These are phyloP conservation scores for Xenus cinereus DNA, from an alignment of 2,113 vertebrate genomes.

Conservation along the genomic window DNA sequence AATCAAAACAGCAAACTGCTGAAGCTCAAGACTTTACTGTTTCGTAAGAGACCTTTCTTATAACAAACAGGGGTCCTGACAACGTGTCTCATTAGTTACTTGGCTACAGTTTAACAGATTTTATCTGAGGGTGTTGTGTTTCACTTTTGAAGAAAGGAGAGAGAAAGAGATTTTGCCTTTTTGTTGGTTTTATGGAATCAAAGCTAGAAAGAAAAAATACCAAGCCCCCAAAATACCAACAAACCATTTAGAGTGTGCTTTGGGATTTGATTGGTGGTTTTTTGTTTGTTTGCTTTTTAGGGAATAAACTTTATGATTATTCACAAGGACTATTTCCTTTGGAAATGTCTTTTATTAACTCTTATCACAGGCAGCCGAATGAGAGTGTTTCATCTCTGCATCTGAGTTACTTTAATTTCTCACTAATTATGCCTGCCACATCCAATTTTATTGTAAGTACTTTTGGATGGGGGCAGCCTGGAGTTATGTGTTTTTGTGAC, in stretches of 20 bases:
- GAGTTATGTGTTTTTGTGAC: accelerated
- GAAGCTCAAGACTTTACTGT: not conserved
- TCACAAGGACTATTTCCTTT: not conserved
- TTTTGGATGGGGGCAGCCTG: not conserved
- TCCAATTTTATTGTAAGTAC: not conserved
- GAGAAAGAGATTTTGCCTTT: not conserved
- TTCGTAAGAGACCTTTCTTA: not conserved
- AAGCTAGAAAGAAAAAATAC: not conserved
- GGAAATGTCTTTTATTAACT: not conserved
- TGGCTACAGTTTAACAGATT: not conserved
- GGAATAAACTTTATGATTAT: not conserved
- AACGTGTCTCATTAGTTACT: not conserved
- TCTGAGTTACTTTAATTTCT: not conserved
- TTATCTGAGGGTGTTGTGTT: not conserved
- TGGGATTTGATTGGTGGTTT: accelerated
- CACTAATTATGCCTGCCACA: not conserved
- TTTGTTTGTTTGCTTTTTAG: not conserved
- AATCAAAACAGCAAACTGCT: not conserved
- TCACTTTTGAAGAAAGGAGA: not conserved
- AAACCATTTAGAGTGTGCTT: not conserved
- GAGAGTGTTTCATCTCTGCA: not conserved
- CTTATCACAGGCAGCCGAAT: not conserved
- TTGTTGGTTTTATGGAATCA: not conserved
- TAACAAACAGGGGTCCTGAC: not conserved
- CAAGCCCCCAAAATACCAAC: too few relatives aligned